Evolutionary conservation across 2,888 invertebrate species (phyloP), one percentile per base, ranked within the genome.

Genomic region (Epistrophella euchroma): DNA sequence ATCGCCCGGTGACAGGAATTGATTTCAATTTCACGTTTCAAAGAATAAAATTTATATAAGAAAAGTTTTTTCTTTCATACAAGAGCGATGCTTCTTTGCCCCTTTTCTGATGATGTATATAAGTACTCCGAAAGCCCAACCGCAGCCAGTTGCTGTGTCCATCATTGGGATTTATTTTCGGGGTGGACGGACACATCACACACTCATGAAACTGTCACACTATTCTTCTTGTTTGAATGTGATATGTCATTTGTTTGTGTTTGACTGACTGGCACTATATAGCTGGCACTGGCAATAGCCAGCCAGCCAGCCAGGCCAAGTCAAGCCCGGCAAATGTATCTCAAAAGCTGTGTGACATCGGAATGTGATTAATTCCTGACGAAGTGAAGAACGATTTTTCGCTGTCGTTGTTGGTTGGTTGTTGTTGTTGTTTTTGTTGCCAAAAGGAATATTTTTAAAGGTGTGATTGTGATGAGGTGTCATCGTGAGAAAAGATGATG

Each of bases 11-110:
- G 86, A 86, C 86, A 82, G 86, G 82, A 86, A 86, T 86, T 86
- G 81, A 86, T 86, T 86, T 86, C 86, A 86, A 86, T 86, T 86
- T 86, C 77, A 86, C 77, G 45, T 82, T 74, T 82, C 85, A 81
- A 81, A 76, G 76, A 81, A 85, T 81, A 82, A 77, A 71, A 56
- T 66, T 47, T 64, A 81, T 71, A 64, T 71, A 64, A 81, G 72
- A 83, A 81, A 79, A 72, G 45, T 43, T 37, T 77, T 60, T 70
- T 52, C 47, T 79, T 71, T 76, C n/a, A 15, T 15, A 22, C 58
- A 81, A 47, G 62, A 77, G 70, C 47, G 81, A 19, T 15, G 17
- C 60, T 40, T 40, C 58, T 60, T 58, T 60, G 60, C 37, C 37
- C 60, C 37, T 22, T 40, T 40, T 22, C n/a, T 40, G 13, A 6